Evolutionary conservation across 2,113 vertebrate species (phyloP), one percentile per base, ranked within the genome.

Genomic region (Casuarius casuarius): DNA sequence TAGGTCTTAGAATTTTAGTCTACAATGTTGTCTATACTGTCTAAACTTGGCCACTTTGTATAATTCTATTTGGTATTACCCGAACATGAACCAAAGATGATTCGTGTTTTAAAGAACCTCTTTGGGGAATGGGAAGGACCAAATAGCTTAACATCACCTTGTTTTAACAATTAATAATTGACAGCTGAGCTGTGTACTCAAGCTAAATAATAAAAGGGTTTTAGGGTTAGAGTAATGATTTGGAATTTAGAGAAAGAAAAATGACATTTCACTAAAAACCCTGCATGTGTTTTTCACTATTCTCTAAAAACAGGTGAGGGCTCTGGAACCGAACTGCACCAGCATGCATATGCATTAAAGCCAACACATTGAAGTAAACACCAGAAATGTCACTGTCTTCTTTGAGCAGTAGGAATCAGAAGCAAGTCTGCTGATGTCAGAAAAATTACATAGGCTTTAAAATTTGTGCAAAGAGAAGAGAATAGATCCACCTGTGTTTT

Each of bases 231-330:
- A 87, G 42, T 67, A 84, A 23, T 56, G 3, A 8, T 73, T 70
- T 78, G 89, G 76, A 78, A 68, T 63, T 42, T 56, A 59, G 71
- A 84, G 83, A 13, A 77, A 93, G 29, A 86, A 89, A 86, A 86
- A 26, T 12, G 38, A 38, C 23, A 11, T 58, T 20, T 48, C 84
- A 10, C 28, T 72, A 72, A 91, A 33, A 83, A 44, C 15, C 14
- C 22, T 61, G 18, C 28, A 26, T 59, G 13, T 85, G 21, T 82
- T 92, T 93, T 79, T 44, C 48, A 33, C 29, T 61, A 2, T 85
- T 94, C 49, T 38, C 19, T 86, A 52, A 59, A 76, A 93, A 40
- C 75, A 3, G 2, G 7, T 1, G 58, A 42, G 48, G 70, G 25
- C 38, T 81, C 19, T 72, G 25, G 38, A 42, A 51, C 67, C 56